Conservation (phyloP, 2,888 invertebrate genomes). For the Lepidochrysops patricia region DNA sequence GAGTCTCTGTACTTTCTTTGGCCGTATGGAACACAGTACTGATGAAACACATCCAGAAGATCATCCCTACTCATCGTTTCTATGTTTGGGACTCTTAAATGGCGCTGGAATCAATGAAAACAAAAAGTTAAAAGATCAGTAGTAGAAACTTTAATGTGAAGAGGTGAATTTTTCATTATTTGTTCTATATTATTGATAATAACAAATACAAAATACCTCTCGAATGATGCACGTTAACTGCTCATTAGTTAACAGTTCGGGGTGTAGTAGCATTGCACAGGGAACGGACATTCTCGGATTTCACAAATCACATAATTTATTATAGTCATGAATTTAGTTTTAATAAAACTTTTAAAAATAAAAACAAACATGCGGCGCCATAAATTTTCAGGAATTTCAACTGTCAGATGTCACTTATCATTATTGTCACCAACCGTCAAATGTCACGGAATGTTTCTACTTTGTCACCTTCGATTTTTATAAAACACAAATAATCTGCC, state of each 20-base stretch:
- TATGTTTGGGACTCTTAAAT: slow-evolving; percentile 45
- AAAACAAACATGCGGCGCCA: neutral
- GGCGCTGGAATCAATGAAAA: slow-evolving; percentile 44
- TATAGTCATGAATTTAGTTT: neutral
- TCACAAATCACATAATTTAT: neutral
- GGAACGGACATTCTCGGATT: slow-evolving; percentile 42
- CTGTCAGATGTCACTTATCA: no score
- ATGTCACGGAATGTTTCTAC: no score
- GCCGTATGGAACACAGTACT: slow-evolving; percentile 61
- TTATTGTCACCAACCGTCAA: no score
- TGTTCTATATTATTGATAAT: slow-evolving; percentile 19
- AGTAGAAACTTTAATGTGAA: neutral
- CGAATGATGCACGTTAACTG: slow-evolving; percentile 52
- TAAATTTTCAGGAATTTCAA: neutral
- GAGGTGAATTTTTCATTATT: neutral
- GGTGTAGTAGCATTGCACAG: slow-evolving; percentile 60
- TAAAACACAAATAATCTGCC: no score
- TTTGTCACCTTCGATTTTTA: neutral
- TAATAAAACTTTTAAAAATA: neutral
- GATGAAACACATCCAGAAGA: slow-evolving; percentile 56
- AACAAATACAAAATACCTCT: slow-evolving; percentile 38
- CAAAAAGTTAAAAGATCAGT: neutral
- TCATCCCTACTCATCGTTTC: slow-evolving; percentile 45
- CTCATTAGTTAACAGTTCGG: slow-evolving; percentile 57
- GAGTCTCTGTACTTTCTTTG: slow-evolving; percentile 60